Evolutionary conservation across 2,797 vertebrate species (phyloP), one percentile per base, ranked within the genome.

Genomic region (Brachyrhaphis roseni): DNA sequence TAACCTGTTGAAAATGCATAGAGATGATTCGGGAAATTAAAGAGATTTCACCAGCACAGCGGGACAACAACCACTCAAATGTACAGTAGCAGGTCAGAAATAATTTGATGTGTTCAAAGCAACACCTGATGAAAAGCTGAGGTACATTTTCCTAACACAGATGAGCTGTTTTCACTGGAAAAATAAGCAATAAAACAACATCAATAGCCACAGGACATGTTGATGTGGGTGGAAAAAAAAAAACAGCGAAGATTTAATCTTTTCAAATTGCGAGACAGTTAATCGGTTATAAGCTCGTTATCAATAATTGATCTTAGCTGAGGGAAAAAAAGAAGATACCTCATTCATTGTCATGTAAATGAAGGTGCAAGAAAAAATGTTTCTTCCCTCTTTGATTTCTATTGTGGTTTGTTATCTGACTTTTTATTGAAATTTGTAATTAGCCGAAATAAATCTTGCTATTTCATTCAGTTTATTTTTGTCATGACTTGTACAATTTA

Each of bases 1-100:
- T 6, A 39, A 78, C 78, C 74, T 4, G 45, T 78, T 46, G 71
- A 70, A 76, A 85, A 88, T 85, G 81, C 75, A 86, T 74, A 84
- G 80, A 80, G 66, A 81, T 72, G 46, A 81, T 81, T 57, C 23
- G 73, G n/a, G 41, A n/a, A 77, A 80, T 81, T 59, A 46, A 85
- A 74, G 75, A 76, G 0, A 5, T 34, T 53, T 74, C 10, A 59
- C 34, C 47, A 53, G 81, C 31, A 49, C 18, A 46, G 73, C 31
- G 36, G 75, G 47, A 80, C 75, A 20, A 55, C 8, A 71, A 26
- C 39, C 41, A 71, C 11, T 28, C 43, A 45, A 45, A 45, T 16
- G 45, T 18, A 72, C 49, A 70, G 31, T 73, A 55, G 51, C 66
- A 46, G 45, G 72, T 85, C 80, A 83, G 53, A 77, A 78, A 76